phyloP scores from a whole-genome alignment of 2,888 invertebrate genomes.

The Rhamphomyia laevipes region DNA sequence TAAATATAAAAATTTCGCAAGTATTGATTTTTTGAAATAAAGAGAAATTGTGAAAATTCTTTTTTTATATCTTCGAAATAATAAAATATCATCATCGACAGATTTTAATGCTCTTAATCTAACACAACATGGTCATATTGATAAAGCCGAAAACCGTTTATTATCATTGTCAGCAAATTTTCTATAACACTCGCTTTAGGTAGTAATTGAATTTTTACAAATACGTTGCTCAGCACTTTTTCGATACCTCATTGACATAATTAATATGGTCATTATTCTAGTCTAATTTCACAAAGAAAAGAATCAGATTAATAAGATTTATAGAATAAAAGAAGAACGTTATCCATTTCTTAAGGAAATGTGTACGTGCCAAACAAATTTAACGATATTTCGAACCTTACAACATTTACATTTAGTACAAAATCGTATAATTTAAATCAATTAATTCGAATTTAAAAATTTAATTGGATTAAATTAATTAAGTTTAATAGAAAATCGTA shows the following conservation, averaged over 20 bases:
- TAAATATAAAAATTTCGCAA: conserved; percentile 55
- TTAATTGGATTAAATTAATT: conserved; percentile 66
- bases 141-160: conserved; percentile 63
- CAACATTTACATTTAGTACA: conserved; percentile 60
- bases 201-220: conserved; percentile 63
- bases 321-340: conserved; percentile 54
- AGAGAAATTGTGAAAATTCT: conserved; percentile 63
- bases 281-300: conserved; percentile 78
- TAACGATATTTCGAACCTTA: conserved; percentile 68
- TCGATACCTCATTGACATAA: conserved; percentile 59
- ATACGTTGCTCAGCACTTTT: conserved; percentile 62
- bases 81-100: conserved; percentile 59
- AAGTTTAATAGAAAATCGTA: conserved; percentile 70
- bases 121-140: conserved; percentile 59
- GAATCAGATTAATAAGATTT: conserved; percentile 65
- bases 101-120: conserved; percentile 67
- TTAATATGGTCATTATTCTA: conserved; percentile 60
- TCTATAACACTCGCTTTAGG: conserved; percentile 68
- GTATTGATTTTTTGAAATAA: conserved; percentile 64
- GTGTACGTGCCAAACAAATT: conserved; percentile 65
- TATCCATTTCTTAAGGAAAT: conserved; percentile 73
- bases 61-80: conserved; percentile 61
- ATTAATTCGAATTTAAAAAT: conserved; percentile 63
- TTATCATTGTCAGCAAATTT: conserved; percentile 71
- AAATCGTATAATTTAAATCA: conserved; percentile 70